Conservation (phyloP, 2,888 invertebrate species). For the Onchidella celtica region DNA sequence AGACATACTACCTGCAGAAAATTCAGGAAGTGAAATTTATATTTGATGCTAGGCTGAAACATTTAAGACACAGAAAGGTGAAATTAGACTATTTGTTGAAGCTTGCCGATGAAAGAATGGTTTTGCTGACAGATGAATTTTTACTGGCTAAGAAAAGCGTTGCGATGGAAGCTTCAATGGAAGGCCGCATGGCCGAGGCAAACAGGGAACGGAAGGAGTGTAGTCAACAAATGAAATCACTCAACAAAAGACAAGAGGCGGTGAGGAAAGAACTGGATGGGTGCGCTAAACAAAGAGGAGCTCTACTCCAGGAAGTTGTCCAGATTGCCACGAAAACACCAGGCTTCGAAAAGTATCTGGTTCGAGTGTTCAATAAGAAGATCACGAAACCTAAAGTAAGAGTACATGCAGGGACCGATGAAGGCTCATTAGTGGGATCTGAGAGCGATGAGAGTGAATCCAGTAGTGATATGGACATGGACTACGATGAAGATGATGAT, state of each 20-base stretch:
- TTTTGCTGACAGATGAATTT: slow-evolving; percentile 39
- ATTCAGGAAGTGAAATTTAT: slow-evolving; percentile 28
- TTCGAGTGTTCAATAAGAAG: slow-evolving; percentile 48
- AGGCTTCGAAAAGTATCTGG: slow-evolving; percentile 40
- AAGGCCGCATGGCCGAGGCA: slow-evolving; percentile 17
- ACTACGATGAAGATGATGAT: slow-evolving; percentile 40
- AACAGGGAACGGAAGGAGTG: slow-evolving; percentile 41
- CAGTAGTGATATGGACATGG: slow-evolving; percentile 41
- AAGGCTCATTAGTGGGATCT: neutral
- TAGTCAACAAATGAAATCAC: slow-evolving; percentile 5
- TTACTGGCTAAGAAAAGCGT: slow-evolving; percentile 40
- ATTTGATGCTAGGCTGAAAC: slow-evolving; percentile 37
- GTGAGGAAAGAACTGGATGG: slow-evolving; percentile 35
- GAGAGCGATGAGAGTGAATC: slow-evolving; percentile 35
- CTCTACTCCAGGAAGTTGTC: slow-evolving; percentile 39
- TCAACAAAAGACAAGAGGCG: slow-evolving; percentile 31
- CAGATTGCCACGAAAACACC: slow-evolving; percentile 35
- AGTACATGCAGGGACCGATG: neutral
- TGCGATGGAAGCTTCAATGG: slow-evolving; percentile 43
- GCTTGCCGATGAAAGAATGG: slow-evolving; percentile 31
- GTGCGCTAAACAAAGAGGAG: slow-evolving; percentile 13
- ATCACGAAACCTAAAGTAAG: slow-evolving; percentile 3
- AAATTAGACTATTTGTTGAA: slow-evolving; percentile 42
- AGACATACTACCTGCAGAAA: slow-evolving; percentile 21
- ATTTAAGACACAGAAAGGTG: slow-evolving; percentile 35